Conservation (phyloP, 2,113 vertebrate species). For the Charina bottae region DNA sequence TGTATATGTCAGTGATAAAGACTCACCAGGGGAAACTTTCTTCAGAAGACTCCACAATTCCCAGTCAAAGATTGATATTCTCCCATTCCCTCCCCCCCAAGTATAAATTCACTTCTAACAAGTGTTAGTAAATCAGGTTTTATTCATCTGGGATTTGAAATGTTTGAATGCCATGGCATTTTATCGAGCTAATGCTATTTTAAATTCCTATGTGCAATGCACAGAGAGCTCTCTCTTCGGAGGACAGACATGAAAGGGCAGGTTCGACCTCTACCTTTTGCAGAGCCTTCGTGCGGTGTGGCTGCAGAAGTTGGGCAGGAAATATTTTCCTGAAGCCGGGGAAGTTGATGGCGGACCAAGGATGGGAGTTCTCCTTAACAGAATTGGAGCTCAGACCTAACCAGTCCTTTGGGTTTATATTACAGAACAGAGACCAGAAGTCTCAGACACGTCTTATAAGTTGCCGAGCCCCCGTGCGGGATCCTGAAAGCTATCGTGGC, state of each 20-base stretch:
- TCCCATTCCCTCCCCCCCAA: conserved; percentile 27
- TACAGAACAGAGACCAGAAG: not conserved
- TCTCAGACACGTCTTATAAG: not conserved
- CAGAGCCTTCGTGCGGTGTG: conserved; percentile 53
- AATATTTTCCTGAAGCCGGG: conserved; percentile 37
- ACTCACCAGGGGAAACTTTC: not conserved
- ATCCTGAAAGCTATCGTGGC: accelerated
- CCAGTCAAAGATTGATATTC: conserved; percentile 61
- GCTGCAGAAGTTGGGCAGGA: conserved; percentile 50
- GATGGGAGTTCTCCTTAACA: not conserved
- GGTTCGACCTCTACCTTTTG: conserved; percentile 54
- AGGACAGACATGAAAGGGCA: conserved; percentile 59
- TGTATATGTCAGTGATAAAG: not conserved
- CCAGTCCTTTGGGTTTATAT: conserved; percentile 28
- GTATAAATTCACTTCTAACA: conserved; percentile 72
- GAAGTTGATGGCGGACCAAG: conserved; percentile 14
- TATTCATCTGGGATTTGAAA: conserved; percentile 53
- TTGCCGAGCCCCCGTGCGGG: no score
- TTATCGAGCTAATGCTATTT: conserved; percentile 60
- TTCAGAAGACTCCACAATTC: conserved; percentile 52
- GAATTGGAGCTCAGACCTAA: conserved; percentile 15
- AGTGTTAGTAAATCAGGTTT: conserved; percentile 72
- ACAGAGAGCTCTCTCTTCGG: conserved; percentile 49
- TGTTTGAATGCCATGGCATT: conserved; percentile 55
- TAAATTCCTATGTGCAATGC: conserved; percentile 47